Percentiles rank a stretch among this genome's conserved stretches.
These are phyloP conservation scores for Eurytemora carolleeae DNA, from an alignment of 1,140 invertebrate genomes.

Conservation along the genomic window DNA sequence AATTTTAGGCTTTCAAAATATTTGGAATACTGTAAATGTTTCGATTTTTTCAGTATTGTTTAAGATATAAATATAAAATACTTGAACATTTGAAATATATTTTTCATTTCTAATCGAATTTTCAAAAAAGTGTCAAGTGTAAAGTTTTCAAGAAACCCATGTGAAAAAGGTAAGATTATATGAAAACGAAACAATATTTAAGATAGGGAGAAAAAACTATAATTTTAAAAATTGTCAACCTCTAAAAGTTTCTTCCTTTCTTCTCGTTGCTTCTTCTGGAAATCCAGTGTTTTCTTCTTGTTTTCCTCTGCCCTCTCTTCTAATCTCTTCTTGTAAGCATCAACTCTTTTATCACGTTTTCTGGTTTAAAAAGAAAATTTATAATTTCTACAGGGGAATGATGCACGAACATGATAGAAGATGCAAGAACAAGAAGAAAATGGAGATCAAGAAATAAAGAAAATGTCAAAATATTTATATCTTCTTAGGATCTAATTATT, in stretches of 20 bases:
- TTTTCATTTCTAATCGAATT: too few species aligned
- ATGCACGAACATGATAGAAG: too few species aligned
- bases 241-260: background rate
- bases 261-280: background rate
- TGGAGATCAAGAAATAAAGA: background rate
- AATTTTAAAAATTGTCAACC: background rate
- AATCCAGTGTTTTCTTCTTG: background rate
- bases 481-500: background rate
- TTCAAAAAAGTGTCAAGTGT: too few species aligned
- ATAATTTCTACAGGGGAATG: too few species aligned
- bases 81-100: too few species aligned
- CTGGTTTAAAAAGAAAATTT: background rate
- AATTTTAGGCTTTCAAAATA: too few species aligned
- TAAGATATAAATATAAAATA: background rate
- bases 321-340: background rate
- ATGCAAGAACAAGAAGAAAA: too few species aligned
- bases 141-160: too few species aligned
- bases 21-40: too few species aligned
- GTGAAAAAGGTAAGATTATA: background rate
- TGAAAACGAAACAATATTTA: background rate
- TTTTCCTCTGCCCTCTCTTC: background rate
- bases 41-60: too few species aligned
- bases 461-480: background rate
- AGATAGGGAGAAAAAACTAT: background rate
- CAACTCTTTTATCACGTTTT: background rate